These are phyloP conservation scores for Dermolepida albohirtum DNA, from an alignment of 2,888 invertebrate species.

Conservation along the genomic window DNA sequence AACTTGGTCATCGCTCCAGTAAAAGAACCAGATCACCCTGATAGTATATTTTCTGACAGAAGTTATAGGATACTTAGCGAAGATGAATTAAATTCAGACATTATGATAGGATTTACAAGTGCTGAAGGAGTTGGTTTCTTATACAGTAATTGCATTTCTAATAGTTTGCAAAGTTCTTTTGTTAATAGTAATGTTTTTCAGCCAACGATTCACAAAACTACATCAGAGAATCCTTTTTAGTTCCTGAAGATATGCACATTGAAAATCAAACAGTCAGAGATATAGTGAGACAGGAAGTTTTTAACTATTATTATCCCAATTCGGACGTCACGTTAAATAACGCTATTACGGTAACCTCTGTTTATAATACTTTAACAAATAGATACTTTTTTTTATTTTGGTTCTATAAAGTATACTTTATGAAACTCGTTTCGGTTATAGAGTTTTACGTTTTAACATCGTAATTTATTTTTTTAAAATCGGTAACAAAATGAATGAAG, in stretches of 20 bases:
- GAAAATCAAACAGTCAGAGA: not conserved
- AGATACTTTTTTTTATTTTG: too few relatives aligned
- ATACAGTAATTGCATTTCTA: not conserved
- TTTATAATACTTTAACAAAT: too few relatives aligned
- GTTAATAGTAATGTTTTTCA: not conserved
- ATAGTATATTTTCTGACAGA: constrained; percentile 5
- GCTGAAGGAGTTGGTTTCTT: not conserved
- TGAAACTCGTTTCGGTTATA: too few relatives aligned
- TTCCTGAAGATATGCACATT: not conserved
- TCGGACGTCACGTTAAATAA: not conserved
- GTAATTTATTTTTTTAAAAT: too few relatives aligned
- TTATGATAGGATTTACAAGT: not conserved
- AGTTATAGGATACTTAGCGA: not conserved
- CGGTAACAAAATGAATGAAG: too few relatives aligned
- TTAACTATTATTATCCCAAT: not conserved
- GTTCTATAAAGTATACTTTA: too few relatives aligned
- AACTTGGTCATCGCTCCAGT: constrained; percentile 1
- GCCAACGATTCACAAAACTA: not conserved
- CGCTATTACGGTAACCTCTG: not conserved
- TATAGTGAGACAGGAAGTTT: not conserved
- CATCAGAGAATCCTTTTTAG: not conserved
- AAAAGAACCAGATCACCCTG: not conserved
- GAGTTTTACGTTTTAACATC: too few relatives aligned
- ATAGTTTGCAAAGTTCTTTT: too few relatives aligned
- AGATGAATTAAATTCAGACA: not conserved